A percentile compares a stretch with the other conserved stretches of the same genome.
Evolutionary conservation across 1,140 invertebrate genomes (phyloP).

Genomic region (Charaxes varanes): DNA sequence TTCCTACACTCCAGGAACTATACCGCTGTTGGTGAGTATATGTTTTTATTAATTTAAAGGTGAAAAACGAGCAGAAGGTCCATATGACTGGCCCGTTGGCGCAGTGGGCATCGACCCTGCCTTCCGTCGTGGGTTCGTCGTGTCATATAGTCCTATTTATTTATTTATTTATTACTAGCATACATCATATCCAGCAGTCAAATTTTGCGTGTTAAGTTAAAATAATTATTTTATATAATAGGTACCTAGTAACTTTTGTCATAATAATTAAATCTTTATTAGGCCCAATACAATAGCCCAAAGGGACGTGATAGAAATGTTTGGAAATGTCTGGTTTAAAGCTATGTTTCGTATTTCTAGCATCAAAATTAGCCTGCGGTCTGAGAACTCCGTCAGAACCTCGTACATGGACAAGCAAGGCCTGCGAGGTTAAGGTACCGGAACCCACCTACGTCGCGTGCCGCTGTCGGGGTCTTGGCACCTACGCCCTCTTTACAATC

Average conservation of each 20-base stretch:
- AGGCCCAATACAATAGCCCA: no score
- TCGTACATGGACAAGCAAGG: slow-evolving; percentile 37
- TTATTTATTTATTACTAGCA: background rate
- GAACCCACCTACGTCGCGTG: slow-evolving; percentile 44
- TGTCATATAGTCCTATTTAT: background rate
- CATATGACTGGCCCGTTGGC: no score
- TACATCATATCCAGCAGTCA: no score
- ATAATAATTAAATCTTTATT: no score
- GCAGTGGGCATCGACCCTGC: no score
- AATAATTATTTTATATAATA: no score
- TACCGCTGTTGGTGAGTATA: slow-evolving; percentile 48
- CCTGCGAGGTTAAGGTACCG: slow-evolving; percentile 49
- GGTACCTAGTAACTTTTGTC: no score
- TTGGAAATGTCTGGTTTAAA: no score
- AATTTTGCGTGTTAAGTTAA: no score
- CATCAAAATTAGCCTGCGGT: slow-evolving; percentile 51
- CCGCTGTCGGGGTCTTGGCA: slow-evolving; percentile 46
- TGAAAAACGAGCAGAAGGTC: no score
- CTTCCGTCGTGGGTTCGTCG: no score
- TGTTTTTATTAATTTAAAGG: background rate
- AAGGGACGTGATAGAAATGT: no score
- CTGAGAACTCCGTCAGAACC: slow-evolving; percentile 38
- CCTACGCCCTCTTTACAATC: slow-evolving; percentile 49
- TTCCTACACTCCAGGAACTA: slow-evolving; percentile 58
- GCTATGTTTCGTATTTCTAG: slow-evolving; percentile 24